Conservation (phyloP, 2,888 invertebrate species). For the Agriopis leucophaearia region DNA sequence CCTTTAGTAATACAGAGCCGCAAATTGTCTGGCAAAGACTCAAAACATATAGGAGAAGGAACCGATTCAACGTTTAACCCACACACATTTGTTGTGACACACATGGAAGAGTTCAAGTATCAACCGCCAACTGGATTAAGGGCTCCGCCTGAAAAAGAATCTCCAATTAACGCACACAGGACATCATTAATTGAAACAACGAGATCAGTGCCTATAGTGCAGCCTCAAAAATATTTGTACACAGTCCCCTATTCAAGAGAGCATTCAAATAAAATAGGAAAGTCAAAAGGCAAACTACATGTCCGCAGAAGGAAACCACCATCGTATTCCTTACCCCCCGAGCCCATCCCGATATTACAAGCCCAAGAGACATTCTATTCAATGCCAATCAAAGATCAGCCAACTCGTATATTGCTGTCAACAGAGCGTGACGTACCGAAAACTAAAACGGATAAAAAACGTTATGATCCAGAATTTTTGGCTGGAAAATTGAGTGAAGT, state of each 20-base stretch:
- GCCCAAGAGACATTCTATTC: constrained; percentile 17
- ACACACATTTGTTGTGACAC: not conserved
- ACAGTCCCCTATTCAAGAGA: constrained; percentile 4
- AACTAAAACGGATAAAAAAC: not conserved
- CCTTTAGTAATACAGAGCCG: constrained; percentile 5
- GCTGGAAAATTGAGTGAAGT: not conserved
- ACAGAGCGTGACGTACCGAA: not conserved
- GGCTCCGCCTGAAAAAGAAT: not conserved
- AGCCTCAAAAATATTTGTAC: constrained; percentile 11
- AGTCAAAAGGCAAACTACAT: not conserved
- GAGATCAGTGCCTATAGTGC: constrained; percentile 1
- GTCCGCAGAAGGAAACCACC: not conserved
- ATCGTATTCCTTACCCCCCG: not conserved
- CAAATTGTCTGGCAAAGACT: constrained; percentile 14
- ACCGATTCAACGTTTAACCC: not conserved
- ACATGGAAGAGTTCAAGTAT: not conserved
- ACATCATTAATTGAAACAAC: not conserved
- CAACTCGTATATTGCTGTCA: not conserved
- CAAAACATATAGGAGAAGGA: not conserved
- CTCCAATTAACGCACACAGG: not conserved
- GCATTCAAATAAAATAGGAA: not conserved
- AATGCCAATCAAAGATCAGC: not conserved
- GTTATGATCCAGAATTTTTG: not conserved
- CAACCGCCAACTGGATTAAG: not conserved
- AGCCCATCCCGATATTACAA: constrained; percentile 4